Evolutionary conservation across 1,140 invertebrate species (phyloP), one percentile per base, ranked within the genome.

Genomic region (Leptinotarsa defecta): DNA sequence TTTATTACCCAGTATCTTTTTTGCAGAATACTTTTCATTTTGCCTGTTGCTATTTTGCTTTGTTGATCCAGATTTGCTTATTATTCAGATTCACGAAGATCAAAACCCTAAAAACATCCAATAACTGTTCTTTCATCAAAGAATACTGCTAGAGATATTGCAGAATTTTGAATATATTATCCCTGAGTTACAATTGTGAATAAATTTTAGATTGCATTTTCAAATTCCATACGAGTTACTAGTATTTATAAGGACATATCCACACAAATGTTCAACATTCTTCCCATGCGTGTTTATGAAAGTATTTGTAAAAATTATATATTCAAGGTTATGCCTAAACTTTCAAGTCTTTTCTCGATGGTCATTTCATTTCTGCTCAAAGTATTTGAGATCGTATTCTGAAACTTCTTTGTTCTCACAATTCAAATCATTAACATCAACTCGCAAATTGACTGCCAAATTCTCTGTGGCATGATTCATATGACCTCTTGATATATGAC

Each of bases 361-460:
- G 34, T 43, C 34, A 43, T 11, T 43, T 43, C 34, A 43, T 11
- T 43, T 43, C 34, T 11, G 34, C 34, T 43, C 34, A 43, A 43
- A 43, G 8, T 43, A 43, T 43, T 43, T 11, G 34, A 43, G 34
- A 43, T 43, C 34, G 34, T 43, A 43, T 43, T 57, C 15, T 57
- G 2, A 57, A 57, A 57, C 6, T 4, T n/a, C 52, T 57, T 57
- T 57, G 52, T 57, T 57, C 17, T 17, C 52, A 57, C 0, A 57
- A 57, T 57, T 57, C 15, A 57, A 57, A 57, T 15, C 52, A 19
- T 57, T 57, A 57, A 8, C 52, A 57, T 19, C 52, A 57, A 57
- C 52, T 57, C 52, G 52, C 52, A 57, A 57, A 57, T 57, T 57
- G 52, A 57, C 52, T 57, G 52, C 52, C 52, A 13, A 57, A 57